Evolutionary conservation across 1,140 invertebrate species (phyloP).

Genomic region (Ditylenchus dipsaci): DNA sequence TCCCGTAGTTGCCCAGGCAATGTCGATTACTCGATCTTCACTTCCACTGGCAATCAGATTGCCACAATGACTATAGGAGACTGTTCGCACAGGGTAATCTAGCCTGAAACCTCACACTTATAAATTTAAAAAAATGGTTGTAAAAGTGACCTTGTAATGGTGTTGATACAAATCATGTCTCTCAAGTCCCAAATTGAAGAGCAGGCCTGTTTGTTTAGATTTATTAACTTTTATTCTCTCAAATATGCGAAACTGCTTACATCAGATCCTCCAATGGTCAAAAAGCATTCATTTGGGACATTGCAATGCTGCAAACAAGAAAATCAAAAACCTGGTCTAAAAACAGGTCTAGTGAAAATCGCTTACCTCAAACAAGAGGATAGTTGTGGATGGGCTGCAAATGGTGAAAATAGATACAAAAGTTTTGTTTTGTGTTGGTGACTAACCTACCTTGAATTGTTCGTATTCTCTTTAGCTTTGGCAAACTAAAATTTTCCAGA

Average conservation of each 20-base stretch:
- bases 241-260: too few relatives aligned
- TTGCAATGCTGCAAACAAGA: constrained; percentile 14
- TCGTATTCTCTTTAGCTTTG: constrained; percentile 29
- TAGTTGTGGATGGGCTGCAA: constrained; percentile 36
- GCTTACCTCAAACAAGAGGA: constrained; percentile 29
- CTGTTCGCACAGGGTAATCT: constrained; percentile 39
- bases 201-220: constrained; percentile 22
- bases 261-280: constrained; percentile 35
- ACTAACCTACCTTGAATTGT: constrained; percentile 21
- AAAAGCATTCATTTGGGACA: constrained; percentile 34
- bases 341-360: not conserved
- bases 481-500: constrained; percentile 25
- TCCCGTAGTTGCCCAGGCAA: constrained; percentile 34
- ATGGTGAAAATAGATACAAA: too few relatives aligned
- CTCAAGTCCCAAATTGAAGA: constrained; percentile 37
- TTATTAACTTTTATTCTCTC: too few relatives aligned
- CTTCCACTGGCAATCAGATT: constrained; percentile 35
- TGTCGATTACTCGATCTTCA: constrained; percentile 38
- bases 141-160: constrained; percentile 14
- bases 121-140: not conserved
- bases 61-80: constrained; percentile 42
- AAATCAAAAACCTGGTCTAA: not conserved
- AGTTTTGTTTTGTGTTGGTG: too few relatives aligned
- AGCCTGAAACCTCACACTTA: constrained; percentile 12
- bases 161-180: constrained; percentile 40